Conservation (phyloP, 2,113 vertebrate genomes). For the Thalassarche chlororhynchos region DNA sequence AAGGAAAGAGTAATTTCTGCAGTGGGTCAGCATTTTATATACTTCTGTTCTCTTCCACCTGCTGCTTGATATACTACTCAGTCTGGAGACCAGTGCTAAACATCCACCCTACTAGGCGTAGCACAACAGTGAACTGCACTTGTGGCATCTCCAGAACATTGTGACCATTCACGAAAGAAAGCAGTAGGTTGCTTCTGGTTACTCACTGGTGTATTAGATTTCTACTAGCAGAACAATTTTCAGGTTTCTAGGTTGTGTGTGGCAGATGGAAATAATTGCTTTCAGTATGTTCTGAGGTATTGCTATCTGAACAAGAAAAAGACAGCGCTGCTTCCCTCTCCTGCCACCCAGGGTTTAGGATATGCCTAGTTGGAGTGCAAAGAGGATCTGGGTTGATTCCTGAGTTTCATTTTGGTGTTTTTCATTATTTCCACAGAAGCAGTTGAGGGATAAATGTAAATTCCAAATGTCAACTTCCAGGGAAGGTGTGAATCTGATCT, state of each 20-base stretch:
- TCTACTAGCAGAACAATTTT: conserved; percentile 51
- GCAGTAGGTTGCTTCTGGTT: conserved; percentile 63
- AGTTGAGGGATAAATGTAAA: background rate
- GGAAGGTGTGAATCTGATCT: background rate
- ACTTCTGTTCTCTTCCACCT: conserved; percentile 25
- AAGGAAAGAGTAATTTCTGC: background rate
- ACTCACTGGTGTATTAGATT: conserved; percentile 45
- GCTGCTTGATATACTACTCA: conserved; percentile 55
- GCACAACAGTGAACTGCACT: conserved; percentile 77
- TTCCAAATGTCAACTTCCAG: background rate
- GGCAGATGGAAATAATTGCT: conserved; percentile 23
- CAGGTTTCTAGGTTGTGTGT: conserved; percentile 23
- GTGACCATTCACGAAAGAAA: conserved; percentile 62
- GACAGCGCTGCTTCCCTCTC: background rate
- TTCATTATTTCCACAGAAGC: background rate
- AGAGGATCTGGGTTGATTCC: background rate
- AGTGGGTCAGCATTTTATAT: background rate
- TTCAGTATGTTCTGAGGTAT: background rate
- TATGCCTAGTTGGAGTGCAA: background rate
- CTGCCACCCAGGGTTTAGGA: background rate
- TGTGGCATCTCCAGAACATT: conserved; percentile 50
- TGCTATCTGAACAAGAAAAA: background rate
- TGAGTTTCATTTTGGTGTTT: background rate
- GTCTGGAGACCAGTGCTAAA: conserved; percentile 49
- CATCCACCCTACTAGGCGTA: conserved; percentile 69